Conservation (phyloP, 92 coral and sea anemone species). For the Epizoanthus illoricatus region DNA sequence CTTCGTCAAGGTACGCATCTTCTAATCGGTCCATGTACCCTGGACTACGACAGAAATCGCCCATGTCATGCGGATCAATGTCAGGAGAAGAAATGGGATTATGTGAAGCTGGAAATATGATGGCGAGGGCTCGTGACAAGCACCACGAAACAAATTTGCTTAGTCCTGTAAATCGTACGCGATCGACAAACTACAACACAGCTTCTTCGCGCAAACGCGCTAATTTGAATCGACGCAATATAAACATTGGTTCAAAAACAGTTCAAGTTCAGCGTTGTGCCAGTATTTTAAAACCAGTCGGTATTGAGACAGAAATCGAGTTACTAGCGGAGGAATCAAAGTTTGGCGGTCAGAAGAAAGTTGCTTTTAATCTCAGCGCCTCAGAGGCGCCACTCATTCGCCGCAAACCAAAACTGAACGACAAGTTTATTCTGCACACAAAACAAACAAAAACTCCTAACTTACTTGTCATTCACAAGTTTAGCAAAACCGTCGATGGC, state of each 20-base stretch:
- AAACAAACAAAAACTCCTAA: too few species aligned
- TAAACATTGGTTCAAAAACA: background rate
- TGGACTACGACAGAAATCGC: too few species aligned
- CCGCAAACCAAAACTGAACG: background rate
- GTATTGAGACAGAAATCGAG: background rate
- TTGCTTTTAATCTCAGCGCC: background rate
- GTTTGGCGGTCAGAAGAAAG: background rate
- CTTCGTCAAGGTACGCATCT: too few species aligned
- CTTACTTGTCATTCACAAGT: background rate
- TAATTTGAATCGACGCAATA: background rate
- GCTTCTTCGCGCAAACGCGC: too few species aligned
- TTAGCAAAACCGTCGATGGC: background rate
- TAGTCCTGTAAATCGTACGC: background rate
- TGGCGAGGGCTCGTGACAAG: too few species aligned
- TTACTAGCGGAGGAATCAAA: background rate
- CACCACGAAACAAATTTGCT: too few species aligned
- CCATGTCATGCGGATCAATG: background rate
- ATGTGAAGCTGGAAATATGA: too few species aligned
- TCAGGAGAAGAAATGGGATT: background rate
- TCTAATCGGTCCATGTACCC: too few species aligned
- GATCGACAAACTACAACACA: background rate
- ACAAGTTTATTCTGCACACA: background rate
- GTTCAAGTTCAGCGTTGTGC: background rate
- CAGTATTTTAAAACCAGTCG: background rate
- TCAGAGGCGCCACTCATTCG: background rate